A percentile compares a stretch with the other conserved stretches of the same genome.
Evolutionary conservation across 1,140 invertebrate genomes (phyloP).

Genomic region (Tetragonula clypearis): DNA sequence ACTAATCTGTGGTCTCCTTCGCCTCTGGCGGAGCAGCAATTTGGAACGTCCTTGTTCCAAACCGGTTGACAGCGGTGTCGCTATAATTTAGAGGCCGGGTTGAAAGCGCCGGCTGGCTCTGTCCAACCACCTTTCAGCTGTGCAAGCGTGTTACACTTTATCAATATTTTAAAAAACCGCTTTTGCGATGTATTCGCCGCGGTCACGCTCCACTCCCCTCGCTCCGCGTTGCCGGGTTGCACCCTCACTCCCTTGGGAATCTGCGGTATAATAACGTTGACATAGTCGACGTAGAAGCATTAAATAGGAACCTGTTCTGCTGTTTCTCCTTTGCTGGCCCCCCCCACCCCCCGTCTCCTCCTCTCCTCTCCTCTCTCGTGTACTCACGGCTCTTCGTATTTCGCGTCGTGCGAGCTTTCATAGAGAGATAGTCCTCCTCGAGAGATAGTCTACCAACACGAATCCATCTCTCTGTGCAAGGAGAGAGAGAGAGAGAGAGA

Average conservation of each 20-base stretch:
- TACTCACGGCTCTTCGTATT: slow-evolving; percentile 52
- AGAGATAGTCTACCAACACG: slow-evolving; percentile 34
- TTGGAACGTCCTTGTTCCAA: slow-evolving; percentile 19
- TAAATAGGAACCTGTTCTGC: slow-evolving; percentile 66
- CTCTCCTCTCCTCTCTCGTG: not conserved
- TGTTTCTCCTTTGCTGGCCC: slow-evolving; percentile 42
- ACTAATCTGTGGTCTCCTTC: not conserved
- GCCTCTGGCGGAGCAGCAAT: not conserved
- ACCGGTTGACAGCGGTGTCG: slow-evolving; percentile 17
- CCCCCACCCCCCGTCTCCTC: not conserved
- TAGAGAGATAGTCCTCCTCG: slow-evolving; percentile 37
- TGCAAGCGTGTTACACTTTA: slow-evolving; percentile 47
- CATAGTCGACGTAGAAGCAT: slow-evolving; percentile 68
- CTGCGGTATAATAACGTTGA: slow-evolving; percentile 76
- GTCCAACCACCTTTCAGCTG: not conserved
- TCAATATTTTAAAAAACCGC: slow-evolving; percentile 73
- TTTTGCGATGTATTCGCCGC: slow-evolving; percentile 68
- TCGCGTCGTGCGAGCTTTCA: slow-evolving; percentile 38
- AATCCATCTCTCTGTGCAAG: slow-evolving; percentile 55
- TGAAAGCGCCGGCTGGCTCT: slow-evolving; percentile 8
- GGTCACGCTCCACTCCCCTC: slow-evolving; percentile 33
- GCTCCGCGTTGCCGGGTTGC: slow-evolving; percentile 36
- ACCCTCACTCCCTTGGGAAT: slow-evolving; percentile 70
- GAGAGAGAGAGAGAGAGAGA: not conserved
- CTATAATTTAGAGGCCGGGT: slow-evolving; percentile 22